Percentiles rank a stretch among this genome's conserved stretches.
Evolutionary conservation across 2,888 invertebrate genomes (phyloP).

Genomic region (Coenonympha glycerion): DNA sequence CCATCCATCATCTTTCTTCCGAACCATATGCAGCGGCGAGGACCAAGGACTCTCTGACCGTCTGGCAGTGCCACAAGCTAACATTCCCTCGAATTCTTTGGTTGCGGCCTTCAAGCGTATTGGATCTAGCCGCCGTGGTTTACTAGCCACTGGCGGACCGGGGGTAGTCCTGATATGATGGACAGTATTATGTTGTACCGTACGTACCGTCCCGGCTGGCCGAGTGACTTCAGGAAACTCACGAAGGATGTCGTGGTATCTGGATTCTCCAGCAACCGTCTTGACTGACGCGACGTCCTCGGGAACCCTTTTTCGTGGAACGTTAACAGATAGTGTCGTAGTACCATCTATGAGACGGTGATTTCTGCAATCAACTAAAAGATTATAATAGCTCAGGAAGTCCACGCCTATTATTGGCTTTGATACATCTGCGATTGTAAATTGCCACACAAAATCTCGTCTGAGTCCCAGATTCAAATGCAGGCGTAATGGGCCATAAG

Average conservation of each 20-base stretch:
- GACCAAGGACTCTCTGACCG: background rate
- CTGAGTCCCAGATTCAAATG: slow-evolving; percentile 18
- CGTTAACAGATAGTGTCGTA: slow-evolving; percentile 16
- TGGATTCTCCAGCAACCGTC: too few relatives aligned
- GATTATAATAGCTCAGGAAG: slow-evolving; percentile 35
- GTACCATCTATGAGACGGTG: slow-evolving; percentile 27
- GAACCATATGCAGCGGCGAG: background rate
- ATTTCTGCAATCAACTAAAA: slow-evolving; percentile 36
- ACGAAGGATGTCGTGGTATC: too few relatives aligned
- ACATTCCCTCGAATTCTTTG: too few relatives aligned
- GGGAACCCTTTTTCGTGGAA: background rate
- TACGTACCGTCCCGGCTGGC: background rate
- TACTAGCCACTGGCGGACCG: slow-evolving; percentile 26
- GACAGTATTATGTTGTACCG: background rate
- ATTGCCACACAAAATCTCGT: slow-evolving; percentile 29
- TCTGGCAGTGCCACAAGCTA: too few relatives aligned
- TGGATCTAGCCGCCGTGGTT: slow-evolving; percentile 18
- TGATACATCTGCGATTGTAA: slow-evolving; percentile 38
- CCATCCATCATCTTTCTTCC: background rate
- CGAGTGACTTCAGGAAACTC: too few relatives aligned
- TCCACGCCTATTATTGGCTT: slow-evolving; percentile 44
- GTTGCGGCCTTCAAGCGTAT: too few relatives aligned
- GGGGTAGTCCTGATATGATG: slow-evolving; percentile 17
- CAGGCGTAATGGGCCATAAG: slow-evolving; percentile 21
- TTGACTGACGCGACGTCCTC: too few relatives aligned